A percentile compares a stretch with the other conserved stretches of the same genome.
phyloP scores from a whole-genome alignment of 2,797 vertebrate genomes.

The Dendrocincla fuliginosa region DNA sequence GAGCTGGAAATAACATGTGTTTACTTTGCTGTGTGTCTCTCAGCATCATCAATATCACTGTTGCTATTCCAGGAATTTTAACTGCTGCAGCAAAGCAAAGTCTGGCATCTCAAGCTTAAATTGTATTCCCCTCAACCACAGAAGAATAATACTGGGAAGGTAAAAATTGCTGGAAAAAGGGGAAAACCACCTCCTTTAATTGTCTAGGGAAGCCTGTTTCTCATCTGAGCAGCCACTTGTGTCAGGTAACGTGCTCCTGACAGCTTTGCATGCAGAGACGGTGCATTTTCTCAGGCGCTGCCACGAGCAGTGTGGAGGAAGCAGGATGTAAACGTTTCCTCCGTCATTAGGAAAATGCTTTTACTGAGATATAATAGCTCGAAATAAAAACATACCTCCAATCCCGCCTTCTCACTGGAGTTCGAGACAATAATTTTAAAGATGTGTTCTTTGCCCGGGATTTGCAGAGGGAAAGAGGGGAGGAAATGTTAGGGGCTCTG shows the following conservation, averaged over 20 bases:
- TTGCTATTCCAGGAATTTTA: conserved; percentile 67
- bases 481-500: not conserved
- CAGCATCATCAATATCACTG: conserved; percentile 58
- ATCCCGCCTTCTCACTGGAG: not conserved
- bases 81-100: conserved; percentile 35
- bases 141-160: not conserved
- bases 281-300: not conserved
- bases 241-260: not conserved
- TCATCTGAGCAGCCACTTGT: not conserved
- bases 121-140: not conserved
- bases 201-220: not conserved
- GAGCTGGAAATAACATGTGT: conserved; percentile 66
- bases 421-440: not conserved
- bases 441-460: not conserved
- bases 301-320: not conserved
- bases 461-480: not conserved
- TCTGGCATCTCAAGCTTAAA: not conserved
- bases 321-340: not conserved
- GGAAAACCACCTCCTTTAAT: not conserved
- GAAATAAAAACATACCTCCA: conserved; percentile 10
- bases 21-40: conserved; percentile 54
- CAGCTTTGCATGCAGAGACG: not conserved
- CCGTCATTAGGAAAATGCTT: not conserved
- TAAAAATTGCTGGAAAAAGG: not conserved
- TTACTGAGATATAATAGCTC: not conserved